These are phyloP conservation scores for Linnaemya tessellans DNA, from an alignment of 2,888 invertebrate species.

Conservation along the genomic window DNA sequence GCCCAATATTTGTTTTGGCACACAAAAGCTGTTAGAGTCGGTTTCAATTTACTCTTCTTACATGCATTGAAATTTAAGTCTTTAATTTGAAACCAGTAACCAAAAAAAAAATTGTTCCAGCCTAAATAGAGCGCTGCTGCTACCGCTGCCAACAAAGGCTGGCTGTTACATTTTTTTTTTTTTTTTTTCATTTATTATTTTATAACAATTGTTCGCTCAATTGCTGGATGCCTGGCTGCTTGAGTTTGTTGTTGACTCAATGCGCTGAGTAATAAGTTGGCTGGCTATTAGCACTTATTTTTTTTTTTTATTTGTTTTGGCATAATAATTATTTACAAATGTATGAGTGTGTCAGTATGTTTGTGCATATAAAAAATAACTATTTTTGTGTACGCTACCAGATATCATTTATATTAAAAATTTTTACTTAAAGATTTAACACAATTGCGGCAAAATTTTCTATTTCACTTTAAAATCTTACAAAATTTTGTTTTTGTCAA, in stretches of 20 bases:
- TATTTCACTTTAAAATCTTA: too few species aligned
- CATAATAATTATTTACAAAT: slow-evolving; percentile 9
- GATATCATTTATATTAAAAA: background rate
- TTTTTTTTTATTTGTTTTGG: slow-evolving; percentile 42
- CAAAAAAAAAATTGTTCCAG: slow-evolving; percentile 51
- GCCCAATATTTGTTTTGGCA: slow-evolving; percentile 16
- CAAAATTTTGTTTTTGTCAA: background rate
- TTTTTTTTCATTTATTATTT: background rate
- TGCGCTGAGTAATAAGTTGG: slow-evolving; percentile 57
- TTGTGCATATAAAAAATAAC: too few species aligned
- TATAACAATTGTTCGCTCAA: slow-evolving; percentile 25
- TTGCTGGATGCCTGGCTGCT: slow-evolving; percentile 47
- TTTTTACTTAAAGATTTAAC: background rate
- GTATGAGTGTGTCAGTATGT: too few species aligned
- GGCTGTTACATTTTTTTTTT: slow-evolving; percentile 6
- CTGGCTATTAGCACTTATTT: slow-evolving; percentile 63
- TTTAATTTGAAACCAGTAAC: slow-evolving; percentile 39
- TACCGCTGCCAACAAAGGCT: slow-evolving; percentile 11
- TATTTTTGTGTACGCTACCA: slow-evolving; percentile 42
- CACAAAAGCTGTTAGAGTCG: slow-evolving; percentile 28
- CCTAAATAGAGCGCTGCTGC: slow-evolving; percentile 55
- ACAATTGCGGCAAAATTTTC: background rate
- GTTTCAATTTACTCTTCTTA: slow-evolving; percentile 48
- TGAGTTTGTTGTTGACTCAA: slow-evolving; percentile 49
- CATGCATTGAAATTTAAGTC: slow-evolving; percentile 54